phyloP scores from a whole-genome alignment of 2,888 invertebrate genomes.

The Chrysopilus asiliformis region DNA sequence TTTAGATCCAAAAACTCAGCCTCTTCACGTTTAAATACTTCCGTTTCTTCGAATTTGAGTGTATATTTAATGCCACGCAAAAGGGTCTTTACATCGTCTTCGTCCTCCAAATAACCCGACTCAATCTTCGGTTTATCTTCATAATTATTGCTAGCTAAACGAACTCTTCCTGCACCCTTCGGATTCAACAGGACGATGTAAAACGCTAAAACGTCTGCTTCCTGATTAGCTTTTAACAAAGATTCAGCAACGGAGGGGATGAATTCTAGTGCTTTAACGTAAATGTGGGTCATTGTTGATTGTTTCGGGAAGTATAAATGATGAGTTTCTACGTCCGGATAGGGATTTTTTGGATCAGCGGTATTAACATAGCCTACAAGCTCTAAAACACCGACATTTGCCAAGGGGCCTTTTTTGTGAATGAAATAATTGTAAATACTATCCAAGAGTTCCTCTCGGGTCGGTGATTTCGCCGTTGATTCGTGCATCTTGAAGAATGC shows the following conservation, averaged over 20 bases:
- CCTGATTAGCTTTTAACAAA: not conserved
- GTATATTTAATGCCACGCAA: conserved; percentile 33
- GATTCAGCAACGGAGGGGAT: not conserved
- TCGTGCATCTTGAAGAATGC: conserved; percentile 29
- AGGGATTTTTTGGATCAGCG: conserved; percentile 23
- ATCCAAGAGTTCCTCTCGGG: conserved; percentile 13
- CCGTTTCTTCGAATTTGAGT: conserved; percentile 32
- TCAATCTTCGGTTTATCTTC: conserved; percentile 45
- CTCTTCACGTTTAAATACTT: conserved; percentile 31
- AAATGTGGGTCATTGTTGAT: conserved; percentile 18
- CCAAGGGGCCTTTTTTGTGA: conserved; percentile 18
- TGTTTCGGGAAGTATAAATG: conserved; percentile 28
- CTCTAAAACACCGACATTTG: conserved; percentile 27
- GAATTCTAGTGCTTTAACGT: not conserved
- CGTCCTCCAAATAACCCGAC: conserved; percentile 47
- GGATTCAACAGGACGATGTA: conserved; percentile 37
- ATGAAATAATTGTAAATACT: conserved; percentile 31
- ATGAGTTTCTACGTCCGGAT: conserved; percentile 41
- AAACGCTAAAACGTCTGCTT: conserved; percentile 22
- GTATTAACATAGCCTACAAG: conserved; percentile 40
- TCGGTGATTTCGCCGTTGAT: conserved; percentile 8
- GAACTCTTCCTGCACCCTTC: conserved; percentile 41
- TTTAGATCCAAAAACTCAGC: conserved; percentile 19
- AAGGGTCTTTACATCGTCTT: conserved; percentile 40
- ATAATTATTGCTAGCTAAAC: conserved; percentile 42